phyloP scores from a whole-genome alignment of 2,888 invertebrate genomes.

The Andricus curvator region DNA sequence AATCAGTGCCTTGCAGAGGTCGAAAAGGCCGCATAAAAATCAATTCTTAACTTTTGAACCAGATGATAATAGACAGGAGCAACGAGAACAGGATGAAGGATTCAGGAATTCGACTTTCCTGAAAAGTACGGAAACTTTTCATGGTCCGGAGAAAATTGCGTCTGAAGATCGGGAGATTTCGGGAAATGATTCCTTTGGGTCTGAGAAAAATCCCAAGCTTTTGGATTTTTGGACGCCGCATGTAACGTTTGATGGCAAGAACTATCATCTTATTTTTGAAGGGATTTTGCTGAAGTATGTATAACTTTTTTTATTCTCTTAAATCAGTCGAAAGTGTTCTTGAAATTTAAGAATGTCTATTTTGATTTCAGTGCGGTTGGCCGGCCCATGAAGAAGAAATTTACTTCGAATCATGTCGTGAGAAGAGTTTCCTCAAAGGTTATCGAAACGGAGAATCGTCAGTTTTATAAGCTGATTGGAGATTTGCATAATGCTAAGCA shows the following conservation, averaged over 20 bases:
- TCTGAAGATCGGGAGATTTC: not conserved
- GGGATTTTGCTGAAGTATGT: slow-evolving; percentile 71
- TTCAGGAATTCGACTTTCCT: not conserved
- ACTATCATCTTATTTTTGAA: slow-evolving; percentile 64
- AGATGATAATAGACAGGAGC: not conserved
- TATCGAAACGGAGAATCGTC: slow-evolving; percentile 64
- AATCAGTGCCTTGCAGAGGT: slow-evolving; percentile 41
- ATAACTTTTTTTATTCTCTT: not conserved
- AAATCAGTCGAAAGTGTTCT: too few species aligned
- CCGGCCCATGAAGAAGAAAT: slow-evolving; percentile 62
- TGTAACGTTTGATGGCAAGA: slow-evolving; percentile 55
- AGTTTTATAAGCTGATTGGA: slow-evolving; percentile 66
- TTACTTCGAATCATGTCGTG: slow-evolving; percentile 61
- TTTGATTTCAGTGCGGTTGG: slow-evolving; percentile 65
- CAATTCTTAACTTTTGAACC: not conserved
- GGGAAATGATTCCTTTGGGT: slow-evolving; percentile 54
- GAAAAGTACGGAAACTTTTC: not conserved
- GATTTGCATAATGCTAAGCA: slow-evolving; percentile 64
- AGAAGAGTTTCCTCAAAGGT: slow-evolving; percentile 61
- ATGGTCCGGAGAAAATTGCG: not conserved
- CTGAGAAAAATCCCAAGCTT: slow-evolving; percentile 62
- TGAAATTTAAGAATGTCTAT: slow-evolving; percentile 19
- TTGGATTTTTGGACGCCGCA: slow-evolving; percentile 68
- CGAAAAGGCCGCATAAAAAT: not conserved
- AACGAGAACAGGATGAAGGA: not conserved